These are phyloP conservation scores for Glossophaga mutica DNA, from an alignment of 2,797 vertebrate genomes.

Conservation along the genomic window DNA sequence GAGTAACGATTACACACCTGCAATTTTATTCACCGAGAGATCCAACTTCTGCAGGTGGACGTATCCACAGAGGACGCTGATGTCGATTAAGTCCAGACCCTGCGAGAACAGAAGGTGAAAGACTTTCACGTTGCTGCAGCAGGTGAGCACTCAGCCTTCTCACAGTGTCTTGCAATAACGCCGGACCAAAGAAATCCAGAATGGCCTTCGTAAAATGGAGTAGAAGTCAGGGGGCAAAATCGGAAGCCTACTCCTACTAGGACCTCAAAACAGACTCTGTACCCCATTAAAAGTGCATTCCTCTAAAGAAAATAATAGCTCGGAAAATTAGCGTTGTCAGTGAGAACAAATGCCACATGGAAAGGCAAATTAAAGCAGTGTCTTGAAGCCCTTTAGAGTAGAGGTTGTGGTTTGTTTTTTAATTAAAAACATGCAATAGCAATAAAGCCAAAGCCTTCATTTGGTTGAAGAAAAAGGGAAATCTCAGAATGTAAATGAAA, in stretches of 20 bases:
- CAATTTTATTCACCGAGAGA: conserved; percentile 91
- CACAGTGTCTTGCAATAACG: background rate
- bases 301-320: conserved; percentile 27
- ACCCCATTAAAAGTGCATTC: background rate
- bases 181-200: background rate
- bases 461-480: conserved; percentile 17
- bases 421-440: background rate
- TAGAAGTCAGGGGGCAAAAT: background rate
- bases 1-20: conserved; percentile 83
- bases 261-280: background rate
- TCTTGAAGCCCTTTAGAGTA: background rate
- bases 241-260: background rate
- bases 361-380: conserved; percentile 41
- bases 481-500: conserved; percentile 9
- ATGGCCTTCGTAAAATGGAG: background rate
- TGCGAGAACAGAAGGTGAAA: conserved; percentile 74
- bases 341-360: background rate
- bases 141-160: background rate
- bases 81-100: conserved; percentile 84
- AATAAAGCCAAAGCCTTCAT: conserved; percentile 26
- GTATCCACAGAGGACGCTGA: conserved; percentile 88
- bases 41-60: conserved; percentile 91
- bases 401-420: background rate
- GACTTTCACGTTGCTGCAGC: background rate
- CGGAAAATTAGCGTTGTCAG: conserved; percentile 50